phyloP scores from a whole-genome alignment of 2,797 vertebrate genomes.

The Discoglossus pictus region DNA sequence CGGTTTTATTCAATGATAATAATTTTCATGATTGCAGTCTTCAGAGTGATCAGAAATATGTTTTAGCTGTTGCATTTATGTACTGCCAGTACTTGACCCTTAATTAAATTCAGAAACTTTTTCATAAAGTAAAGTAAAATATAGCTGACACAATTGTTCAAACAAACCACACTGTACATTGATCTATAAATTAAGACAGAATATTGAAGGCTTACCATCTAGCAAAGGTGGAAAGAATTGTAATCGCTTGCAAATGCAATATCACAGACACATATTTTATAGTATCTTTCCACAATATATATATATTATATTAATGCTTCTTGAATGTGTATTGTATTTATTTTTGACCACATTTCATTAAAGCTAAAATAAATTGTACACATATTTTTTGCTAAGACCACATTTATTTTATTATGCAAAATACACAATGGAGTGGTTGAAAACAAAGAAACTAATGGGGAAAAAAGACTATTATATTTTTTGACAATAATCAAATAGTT shows the following conservation, averaged over 20 bases:
- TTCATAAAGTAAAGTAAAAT: constrained; percentile 84
- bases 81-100: constrained; percentile 73
- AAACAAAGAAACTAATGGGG: too few species aligned
- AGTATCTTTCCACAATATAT: too few species aligned
- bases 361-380: too few species aligned
- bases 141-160: constrained; percentile 79
- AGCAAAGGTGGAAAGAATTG: constrained; percentile 36
- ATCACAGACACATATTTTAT: constrained; percentile 1
- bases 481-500: too few species aligned
- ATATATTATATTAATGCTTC: too few species aligned
- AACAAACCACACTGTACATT: constrained; percentile 69
- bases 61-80: constrained; percentile 83
- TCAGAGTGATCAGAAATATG: constrained; percentile 81
- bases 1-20: constrained; percentile 88
- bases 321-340: too few species aligned
- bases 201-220: constrained; percentile 73
- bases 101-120: constrained; percentile 86
- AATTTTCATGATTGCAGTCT: constrained; percentile 94
- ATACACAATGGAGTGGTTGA: too few species aligned
- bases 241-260: constrained; percentile 16
- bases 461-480: too few species aligned
- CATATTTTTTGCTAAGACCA: too few species aligned
- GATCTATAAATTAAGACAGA: constrained; percentile 72
- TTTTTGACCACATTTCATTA: too few species aligned
- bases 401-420: too few species aligned